Percentiles rank a stretch among this genome's conserved stretches.
Conservation (phyloP, 2,113 vertebrate genomes). For the Capra hircus region DNA sequence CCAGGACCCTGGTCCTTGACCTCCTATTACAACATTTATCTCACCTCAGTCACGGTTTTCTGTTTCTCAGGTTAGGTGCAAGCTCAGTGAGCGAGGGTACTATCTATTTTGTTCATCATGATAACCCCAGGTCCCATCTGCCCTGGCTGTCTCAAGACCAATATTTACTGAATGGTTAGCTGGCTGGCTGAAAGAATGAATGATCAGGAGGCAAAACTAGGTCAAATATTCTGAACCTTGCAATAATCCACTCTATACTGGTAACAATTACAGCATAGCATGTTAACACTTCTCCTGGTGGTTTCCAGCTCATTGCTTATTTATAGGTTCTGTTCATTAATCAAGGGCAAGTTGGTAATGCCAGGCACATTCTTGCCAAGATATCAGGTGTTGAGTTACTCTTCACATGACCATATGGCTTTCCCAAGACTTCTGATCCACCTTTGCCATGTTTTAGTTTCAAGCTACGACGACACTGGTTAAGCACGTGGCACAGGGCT, state of each 20-base stretch:
- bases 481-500: background rate
- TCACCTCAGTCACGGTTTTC: background rate
- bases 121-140: background rate
- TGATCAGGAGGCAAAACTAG: background rate
- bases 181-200: background rate
- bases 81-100: background rate
- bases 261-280: background rate
- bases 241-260: background rate
- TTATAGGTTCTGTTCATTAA: background rate
- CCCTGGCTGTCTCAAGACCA: background rate
- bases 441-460: background rate
- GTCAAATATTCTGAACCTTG: background rate
- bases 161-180: background rate
- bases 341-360: background rate
- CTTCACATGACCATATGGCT: background rate
- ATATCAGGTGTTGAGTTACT: background rate
- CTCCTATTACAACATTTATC: background rate
- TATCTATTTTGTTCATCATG: background rate
- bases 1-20: background rate
- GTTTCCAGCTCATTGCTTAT: conserved; percentile 5
- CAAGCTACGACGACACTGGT: background rate
- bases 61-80: background rate
- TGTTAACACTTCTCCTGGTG: background rate
- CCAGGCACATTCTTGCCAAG: conserved; percentile 19
- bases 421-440: background rate